A percentile compares a stretch with the other conserved stretches of the same genome.
Conservation (phyloP, 2,888 invertebrate genomes). For the Cacoxenus indagator region DNA sequence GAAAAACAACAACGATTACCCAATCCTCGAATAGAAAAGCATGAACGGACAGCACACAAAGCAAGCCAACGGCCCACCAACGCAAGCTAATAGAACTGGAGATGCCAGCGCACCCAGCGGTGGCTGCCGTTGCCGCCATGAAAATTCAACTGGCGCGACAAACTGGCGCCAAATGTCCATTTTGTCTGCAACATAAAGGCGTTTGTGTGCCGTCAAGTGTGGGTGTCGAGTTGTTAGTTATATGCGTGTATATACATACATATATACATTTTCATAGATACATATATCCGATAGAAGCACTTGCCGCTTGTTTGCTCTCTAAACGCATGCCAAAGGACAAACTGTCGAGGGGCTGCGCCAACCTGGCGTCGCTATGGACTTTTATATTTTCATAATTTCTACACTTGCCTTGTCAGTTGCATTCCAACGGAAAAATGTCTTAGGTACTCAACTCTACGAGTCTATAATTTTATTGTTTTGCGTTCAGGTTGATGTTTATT, state of each 20-base stretch:
- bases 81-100: too few relatives aligned
- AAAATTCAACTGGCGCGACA: constrained; percentile 70
- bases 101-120: too few relatives aligned
- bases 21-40: not conserved
- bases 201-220: constrained; percentile 6
- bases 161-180: constrained; percentile 68
- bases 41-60: not conserved
- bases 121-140: constrained; percentile 15
- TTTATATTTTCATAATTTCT: constrained; percentile 54
- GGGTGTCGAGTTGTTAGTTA: constrained; percentile 25
- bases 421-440: constrained; percentile 12
- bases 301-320: constrained; percentile 30
- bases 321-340: constrained; percentile 48
- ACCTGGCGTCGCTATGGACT: constrained; percentile 59
- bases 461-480: constrained; percentile 5
- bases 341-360: constrained; percentile 58
- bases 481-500: too few relatives aligned
- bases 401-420: constrained; percentile 43
- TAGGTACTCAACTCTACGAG: too few relatives aligned
- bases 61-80: not conserved
- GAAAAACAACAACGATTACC: constrained; percentile 32
- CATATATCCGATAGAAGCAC: constrained; percentile 13
- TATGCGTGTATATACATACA: constrained; percentile 31
- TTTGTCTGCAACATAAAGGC: constrained; percentile 60
- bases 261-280: constrained; percentile 30